Base-by-base conservation (phyloP, 2,113 vertebrate genomes). In the Brachypteracias leptosomus region DNA sequence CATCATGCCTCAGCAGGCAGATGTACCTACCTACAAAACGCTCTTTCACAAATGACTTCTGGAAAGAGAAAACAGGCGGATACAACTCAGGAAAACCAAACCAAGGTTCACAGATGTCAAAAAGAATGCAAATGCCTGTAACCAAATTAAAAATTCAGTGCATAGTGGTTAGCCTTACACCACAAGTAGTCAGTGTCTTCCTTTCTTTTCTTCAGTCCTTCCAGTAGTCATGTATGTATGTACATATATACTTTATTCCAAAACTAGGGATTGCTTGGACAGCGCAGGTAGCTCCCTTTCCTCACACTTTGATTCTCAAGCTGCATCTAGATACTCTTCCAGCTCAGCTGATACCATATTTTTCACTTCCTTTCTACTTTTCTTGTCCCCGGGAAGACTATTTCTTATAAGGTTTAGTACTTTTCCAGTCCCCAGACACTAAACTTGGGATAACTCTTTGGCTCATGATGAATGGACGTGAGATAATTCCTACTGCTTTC, bases 401-500 rank as follows among this genome's bases (percentile, higher is more conserved):
- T 54, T 80, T 89, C 65, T 74, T 55, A 55, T 47, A 20, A 88
- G 55, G 51, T 80, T 88, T 90, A 86, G 67, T 52, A 54, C 73
- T 89, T 91, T 35, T 61, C 33, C 55, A 22, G 47, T 73, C 35
- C 49, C 35, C 82, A 51, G 88, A 83, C 63, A 35, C 75, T 47
- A 55, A 49, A 93, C 63, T 79, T 91, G 24, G 51, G 59, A 51
- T 86, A 94, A 70, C 82, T 83, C 63, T 46, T 83, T 88, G 92
- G 90, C 76, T 96, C 13, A 10, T 85, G 85, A 83, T 94, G 89
- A 96, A 97, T 93, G 89, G 90, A 92, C 0, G 11, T 80, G 88
- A 96, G 93, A 90, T 96, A 95, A 96, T 96, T 97, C 93, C 95
- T 94, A 93, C 88, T 85, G 91, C 91, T 91, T 83, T 62, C 71